Evolutionary conservation across 2,888 invertebrate genomes (phyloP).

Genomic region (Lepidocyrtoides sp.): DNA sequence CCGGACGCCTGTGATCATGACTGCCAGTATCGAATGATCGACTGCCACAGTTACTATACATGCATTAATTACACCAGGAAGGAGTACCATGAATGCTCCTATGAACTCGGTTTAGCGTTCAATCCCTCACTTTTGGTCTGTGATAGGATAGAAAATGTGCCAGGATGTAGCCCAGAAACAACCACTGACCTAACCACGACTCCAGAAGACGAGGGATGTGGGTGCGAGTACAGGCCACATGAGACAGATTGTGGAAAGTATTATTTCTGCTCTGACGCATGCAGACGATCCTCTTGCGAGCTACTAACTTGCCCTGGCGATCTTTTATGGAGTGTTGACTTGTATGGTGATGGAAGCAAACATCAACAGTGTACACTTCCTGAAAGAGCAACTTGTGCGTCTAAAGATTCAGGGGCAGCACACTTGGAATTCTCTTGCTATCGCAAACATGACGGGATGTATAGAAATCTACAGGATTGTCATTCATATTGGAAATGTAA

Average conservation of each 20-base stretch:
- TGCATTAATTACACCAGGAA: constrained; percentile 42
- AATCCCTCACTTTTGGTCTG: constrained; percentile 20
- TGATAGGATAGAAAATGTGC: constrained; percentile 48
- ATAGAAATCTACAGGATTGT: constrained; percentile 23
- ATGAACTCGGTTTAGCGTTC: constrained; percentile 30
- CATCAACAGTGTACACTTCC: constrained; percentile 57
- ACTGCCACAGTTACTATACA: constrained; percentile 46
- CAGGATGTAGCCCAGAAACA: neutral
- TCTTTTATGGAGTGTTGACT: constrained; percentile 42
- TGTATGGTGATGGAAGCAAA: constrained; percentile 1
- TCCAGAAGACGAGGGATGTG: constrained; percentile 40
- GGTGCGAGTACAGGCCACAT: constrained; percentile 39
- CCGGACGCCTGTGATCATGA: constrained; percentile 38
- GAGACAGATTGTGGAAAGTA: constrained; percentile 28
- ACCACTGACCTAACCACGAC: constrained; percentile 7
- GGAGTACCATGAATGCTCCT: constrained; percentile 41
- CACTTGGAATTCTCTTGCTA: constrained; percentile 32
- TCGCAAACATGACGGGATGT: neutral
- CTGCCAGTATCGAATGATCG: constrained; percentile 29
- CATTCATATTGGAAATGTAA: constrained; percentile 43
- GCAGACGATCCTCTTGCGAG: neutral
- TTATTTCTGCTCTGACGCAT: constrained; percentile 32
- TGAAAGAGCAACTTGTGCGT: constrained; percentile 30
- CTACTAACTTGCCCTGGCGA: neutral
- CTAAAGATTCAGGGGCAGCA: neutral